Base-by-base conservation (phyloP, 2,888 invertebrate species). In the Atethmia centrago region DNA sequence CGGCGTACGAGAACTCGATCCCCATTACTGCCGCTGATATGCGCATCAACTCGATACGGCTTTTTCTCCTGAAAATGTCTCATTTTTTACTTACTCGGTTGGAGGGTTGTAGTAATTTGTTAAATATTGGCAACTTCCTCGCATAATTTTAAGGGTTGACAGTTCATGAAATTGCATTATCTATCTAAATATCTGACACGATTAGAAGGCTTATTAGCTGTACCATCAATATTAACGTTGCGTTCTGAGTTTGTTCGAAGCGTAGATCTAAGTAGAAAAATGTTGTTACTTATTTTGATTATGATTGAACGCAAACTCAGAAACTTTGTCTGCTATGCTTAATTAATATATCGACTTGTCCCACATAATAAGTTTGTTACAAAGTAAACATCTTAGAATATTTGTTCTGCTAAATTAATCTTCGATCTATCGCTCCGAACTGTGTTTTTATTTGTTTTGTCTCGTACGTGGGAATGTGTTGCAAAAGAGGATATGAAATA, bases 1-100 rank as follows among this genome's bases (percentile, higher is more conserved):
- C 99, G 0, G 99, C 99, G 91, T 99, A 99, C 0, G 99, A 99
- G 94, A 99, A 99, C 93, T 99, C 99, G 74, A 99, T 99, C 2
- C 99, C 99, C 98, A 99, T 99, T 0, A 99, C 99, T 0, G 99
- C 99, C 0, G 99, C 98, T 31, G 99, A 99, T 83, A 99, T 97
- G 16, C 98, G 97, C 84, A 99, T 97, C 85, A 99, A 94, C 92
- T 99, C 99, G 66, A 97, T 94, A 28, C 98, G 96, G 21, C 98
- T 97, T 95, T 99, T 99, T 83, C 97, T 96, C 93, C 98, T 98
- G 92, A 56, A 77, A 79, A 40, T 51, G 2, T 25, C 12, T 0
- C 2, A 40, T 21, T 53, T 21, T 61, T 70, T n/a, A 70, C 19
- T 51, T 42, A 64, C 9, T 19, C 28, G n/a, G n/a, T 67, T 28